These are phyloP conservation scores for Dicrurus megarhynchus DNA, from an alignment of 2,113 vertebrate species.

Conservation along the genomic window DNA sequence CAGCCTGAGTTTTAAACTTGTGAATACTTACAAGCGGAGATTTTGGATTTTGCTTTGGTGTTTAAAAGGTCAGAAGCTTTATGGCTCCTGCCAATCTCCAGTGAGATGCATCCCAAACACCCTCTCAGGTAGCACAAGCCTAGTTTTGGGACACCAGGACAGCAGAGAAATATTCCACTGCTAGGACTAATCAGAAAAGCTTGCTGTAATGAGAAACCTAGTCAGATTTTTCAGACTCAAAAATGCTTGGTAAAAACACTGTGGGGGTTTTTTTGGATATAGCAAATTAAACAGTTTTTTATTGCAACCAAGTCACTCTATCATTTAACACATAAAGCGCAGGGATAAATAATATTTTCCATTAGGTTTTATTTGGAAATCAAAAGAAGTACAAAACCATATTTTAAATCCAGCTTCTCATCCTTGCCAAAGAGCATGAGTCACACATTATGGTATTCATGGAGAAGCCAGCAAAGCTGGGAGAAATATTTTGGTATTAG, in stretches of 20 bases:
- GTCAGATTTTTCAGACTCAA: not conserved
- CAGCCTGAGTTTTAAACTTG: not conserved
- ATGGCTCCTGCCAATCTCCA: not conserved
- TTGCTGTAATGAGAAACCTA: not conserved
- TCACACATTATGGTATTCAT: conserved; percentile 30
- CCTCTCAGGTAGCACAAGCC: not conserved
- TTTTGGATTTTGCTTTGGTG: not conserved
- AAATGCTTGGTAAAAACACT: not conserved
- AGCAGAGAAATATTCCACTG: not conserved
- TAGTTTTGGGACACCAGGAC: not conserved
- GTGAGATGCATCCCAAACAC: not conserved
- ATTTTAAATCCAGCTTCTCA: conserved; percentile 27
- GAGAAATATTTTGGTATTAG: conserved; percentile 27
- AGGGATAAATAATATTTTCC: conserved; percentile 17
- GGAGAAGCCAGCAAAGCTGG: conserved; percentile 32
- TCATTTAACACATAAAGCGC: not conserved
- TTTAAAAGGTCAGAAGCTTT: conserved; percentile 12
- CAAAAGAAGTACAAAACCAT: not conserved
- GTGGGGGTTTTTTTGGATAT: accelerated
- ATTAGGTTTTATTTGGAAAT: not conserved
- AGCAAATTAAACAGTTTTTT: not conserved
- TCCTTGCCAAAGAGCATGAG: conserved; percentile 44
- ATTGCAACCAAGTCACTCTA: not conserved
- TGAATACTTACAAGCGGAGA: not conserved
- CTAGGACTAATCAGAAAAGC: not conserved